These are phyloP conservation scores for Schizotus pectinicornis DNA, from an alignment of 2,888 invertebrate species.

Conservation along the genomic window DNA sequence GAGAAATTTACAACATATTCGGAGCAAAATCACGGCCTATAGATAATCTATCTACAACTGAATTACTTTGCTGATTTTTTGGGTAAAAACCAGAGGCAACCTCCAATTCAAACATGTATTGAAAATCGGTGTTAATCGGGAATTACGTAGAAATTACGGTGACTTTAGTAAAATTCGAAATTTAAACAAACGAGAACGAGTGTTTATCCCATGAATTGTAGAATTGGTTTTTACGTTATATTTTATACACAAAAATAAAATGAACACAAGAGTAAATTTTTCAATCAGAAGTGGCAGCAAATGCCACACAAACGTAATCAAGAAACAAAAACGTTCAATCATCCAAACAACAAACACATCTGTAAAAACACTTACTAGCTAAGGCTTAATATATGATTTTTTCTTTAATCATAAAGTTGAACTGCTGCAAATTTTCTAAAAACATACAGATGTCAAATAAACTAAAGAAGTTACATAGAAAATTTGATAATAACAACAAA, in stretches of 20 bases:
- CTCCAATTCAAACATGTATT: too few relatives aligned
- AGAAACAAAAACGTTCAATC: slow-evolving; percentile 35
- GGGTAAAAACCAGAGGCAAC: too few relatives aligned
- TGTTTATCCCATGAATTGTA: slow-evolving; percentile 19
- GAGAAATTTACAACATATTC: too few relatives aligned
- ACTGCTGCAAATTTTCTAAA: not conserved
- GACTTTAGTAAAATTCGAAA: too few relatives aligned
- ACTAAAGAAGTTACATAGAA: not conserved
- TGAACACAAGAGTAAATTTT: slow-evolving; percentile 32
- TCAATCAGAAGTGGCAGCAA: not conserved
- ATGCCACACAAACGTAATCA: slow-evolving; percentile 3
- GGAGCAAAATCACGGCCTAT: too few relatives aligned
- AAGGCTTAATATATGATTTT: slow-evolving; percentile 17
- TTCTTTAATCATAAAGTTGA: not conserved
- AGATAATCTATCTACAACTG: too few relatives aligned
- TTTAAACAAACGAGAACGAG: not conserved
- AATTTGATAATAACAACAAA: not conserved
- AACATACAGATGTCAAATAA: not conserved
- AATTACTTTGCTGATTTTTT: too few relatives aligned
- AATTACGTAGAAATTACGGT: too few relatives aligned
- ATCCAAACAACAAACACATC: slow-evolving; percentile 34
- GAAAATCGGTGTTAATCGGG: too few relatives aligned
- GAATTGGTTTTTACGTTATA: not conserved
- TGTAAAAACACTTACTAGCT: slow-evolving; percentile 40
- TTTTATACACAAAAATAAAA: slow-evolving; percentile 7